Conservation (phyloP, 2,888 invertebrate species). For the Branchinecta sandiegonensis region DNA sequence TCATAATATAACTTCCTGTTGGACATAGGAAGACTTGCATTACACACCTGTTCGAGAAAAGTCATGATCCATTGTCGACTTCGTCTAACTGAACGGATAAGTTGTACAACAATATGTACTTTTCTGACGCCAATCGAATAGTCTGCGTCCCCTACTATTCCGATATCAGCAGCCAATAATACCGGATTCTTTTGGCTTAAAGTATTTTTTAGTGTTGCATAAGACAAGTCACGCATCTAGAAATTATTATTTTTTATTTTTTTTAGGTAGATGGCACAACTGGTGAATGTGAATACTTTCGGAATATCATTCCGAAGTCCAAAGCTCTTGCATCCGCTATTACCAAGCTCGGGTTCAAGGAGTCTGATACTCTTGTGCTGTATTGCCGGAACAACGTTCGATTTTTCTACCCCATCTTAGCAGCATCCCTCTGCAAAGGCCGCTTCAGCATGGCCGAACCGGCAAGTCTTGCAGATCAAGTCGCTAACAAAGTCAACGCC, state of each 20-base stretch:
- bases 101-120: too few species aligned
- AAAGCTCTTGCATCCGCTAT: not conserved
- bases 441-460: not conserved
- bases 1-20: too few species aligned
- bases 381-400: not conserved
- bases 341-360: not conserved
- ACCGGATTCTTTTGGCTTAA: too few species aligned
- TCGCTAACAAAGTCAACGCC: not conserved
- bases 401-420: not conserved
- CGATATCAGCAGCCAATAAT: too few species aligned
- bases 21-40: too few species aligned
- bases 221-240: too few species aligned
- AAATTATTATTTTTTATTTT: not conserved
- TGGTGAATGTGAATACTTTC: not conserved
- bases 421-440: not conserved
- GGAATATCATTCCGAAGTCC: not conserved
- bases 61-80: too few species aligned
- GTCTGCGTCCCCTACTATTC: too few species aligned
- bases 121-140: too few species aligned
- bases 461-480: not conserved
- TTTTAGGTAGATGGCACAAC: slow-evolving; percentile 2
- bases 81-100: too few species aligned
- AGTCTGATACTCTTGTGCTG: not conserved
- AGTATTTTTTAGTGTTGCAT: too few species aligned
- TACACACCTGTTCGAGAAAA: too few species aligned